Conservation (phyloP, 2,797 vertebrate species). For the Acropternis orthonyx region DNA sequence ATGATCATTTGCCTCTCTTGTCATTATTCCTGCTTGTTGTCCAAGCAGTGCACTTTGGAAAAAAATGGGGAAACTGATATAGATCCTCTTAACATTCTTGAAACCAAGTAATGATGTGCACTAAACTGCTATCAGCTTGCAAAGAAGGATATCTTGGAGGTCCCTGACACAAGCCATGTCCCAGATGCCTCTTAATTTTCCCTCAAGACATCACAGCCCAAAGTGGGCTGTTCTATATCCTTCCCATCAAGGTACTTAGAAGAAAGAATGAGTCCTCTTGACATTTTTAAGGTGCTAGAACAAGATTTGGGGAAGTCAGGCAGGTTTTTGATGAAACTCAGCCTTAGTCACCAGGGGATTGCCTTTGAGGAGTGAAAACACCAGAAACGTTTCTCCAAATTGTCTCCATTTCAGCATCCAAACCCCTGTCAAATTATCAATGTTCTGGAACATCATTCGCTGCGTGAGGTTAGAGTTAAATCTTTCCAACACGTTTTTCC, state of each 20-base stretch:
- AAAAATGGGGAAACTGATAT: background rate
- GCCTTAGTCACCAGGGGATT: background rate
- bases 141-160: background rate
- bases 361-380: background rate
- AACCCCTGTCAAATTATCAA: background rate
- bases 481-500: constrained; percentile 20
- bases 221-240: background rate
- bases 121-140: background rate
- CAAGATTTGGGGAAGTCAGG: background rate
- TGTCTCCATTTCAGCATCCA: background rate
- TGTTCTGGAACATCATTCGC: background rate
- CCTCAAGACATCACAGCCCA: background rate
- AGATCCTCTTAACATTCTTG: background rate
- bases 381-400: background rate
- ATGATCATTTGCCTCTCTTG: background rate
- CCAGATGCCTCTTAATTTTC: background rate
- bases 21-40: background rate
- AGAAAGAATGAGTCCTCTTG: background rate
- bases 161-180: background rate
- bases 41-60: background rate
- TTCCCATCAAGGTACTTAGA: background rate
- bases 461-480: background rate
- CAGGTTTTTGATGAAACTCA: background rate
- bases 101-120: background rate
- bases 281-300: background rate